phyloP scores from a whole-genome alignment of 2,113 vertebrate genomes.

The Euleptes europaea region DNA sequence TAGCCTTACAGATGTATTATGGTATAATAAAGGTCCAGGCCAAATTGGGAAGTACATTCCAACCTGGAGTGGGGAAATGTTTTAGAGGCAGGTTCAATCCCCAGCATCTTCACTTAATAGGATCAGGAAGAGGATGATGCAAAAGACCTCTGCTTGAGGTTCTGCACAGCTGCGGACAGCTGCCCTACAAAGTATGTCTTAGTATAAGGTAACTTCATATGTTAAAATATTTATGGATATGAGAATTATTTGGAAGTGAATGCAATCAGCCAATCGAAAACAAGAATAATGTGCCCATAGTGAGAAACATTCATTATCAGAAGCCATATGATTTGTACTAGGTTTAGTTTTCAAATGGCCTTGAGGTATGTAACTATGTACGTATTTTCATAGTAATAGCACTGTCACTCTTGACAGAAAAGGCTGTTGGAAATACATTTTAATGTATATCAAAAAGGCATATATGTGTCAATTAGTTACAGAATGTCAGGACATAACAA shows the following conservation, averaged over 20 bases:
- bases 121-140: no score
- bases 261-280: slow-evolving; percentile 50
- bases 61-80: neutral
- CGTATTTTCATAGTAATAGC: slow-evolving; percentile 41
- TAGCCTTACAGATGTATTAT: slow-evolving; percentile 28
- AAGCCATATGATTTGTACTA: slow-evolving; percentile 43
- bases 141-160: no score
- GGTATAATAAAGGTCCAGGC: slow-evolving; percentile 30
- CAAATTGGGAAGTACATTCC: slow-evolving; percentile 42
- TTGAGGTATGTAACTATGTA: slow-evolving; percentile 33
- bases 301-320: slow-evolving; percentile 63
- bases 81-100: no score
- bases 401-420: slow-evolving; percentile 43
- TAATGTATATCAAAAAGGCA: slow-evolving; percentile 50
- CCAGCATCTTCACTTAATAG: no score
- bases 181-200: no score
- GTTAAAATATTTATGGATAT: neutral
- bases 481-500: slow-evolving; percentile 53
- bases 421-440: slow-evolving; percentile 45
- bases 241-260: slow-evolving; percentile 47
- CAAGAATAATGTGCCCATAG: slow-evolving; percentile 58
- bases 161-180: no score
- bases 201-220: no score
- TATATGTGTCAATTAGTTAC: slow-evolving; percentile 52
- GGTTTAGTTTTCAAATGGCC: slow-evolving; percentile 54